Evolutionary conservation across 2,888 invertebrate species (phyloP).

Genomic region (Microctonus brassicae): DNA sequence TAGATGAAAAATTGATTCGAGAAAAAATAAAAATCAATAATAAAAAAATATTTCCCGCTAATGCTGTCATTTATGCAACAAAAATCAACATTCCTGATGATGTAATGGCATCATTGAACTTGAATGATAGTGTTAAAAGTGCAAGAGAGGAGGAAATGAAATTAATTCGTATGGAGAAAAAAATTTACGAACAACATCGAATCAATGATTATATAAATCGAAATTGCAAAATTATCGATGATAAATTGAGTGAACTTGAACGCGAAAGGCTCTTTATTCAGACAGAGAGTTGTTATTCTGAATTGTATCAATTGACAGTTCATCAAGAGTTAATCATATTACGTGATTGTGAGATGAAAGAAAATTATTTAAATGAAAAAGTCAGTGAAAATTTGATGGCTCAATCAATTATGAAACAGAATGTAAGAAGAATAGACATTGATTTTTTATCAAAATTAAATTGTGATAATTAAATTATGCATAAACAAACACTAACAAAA

Average conservation of each 20-base stretch:
- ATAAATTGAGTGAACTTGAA: constrained; percentile 73
- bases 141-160: constrained; percentile 74
- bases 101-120: constrained; percentile 52
- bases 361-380: constrained; percentile 75
- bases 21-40: constrained; percentile 34
- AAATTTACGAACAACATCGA: constrained; percentile 77
- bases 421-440: constrained; percentile 46
- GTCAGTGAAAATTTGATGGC: constrained; percentile 73
- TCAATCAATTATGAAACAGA: constrained; percentile 57
- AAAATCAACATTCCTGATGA: constrained; percentile 45
- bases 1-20: constrained; percentile 48
- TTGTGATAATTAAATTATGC: neutral
- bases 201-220: constrained; percentile 75
- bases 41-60: constrained; percentile 35
- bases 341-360: constrained; percentile 80
- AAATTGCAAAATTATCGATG: constrained; percentile 78
- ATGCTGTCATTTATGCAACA: constrained; percentile 35
- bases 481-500: neutral
- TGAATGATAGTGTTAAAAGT: constrained; percentile 69
- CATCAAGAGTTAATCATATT: constrained; percentile 83
- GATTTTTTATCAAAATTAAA: neutral
- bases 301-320: constrained; percentile 76
- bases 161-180: constrained; percentile 71
- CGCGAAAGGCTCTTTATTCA: constrained; percentile 74
- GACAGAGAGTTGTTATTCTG: constrained; percentile 74